These are phyloP conservation scores for Mico argentatus DNA, from an alignment of 2,797 vertebrate genomes.

Conservation along the genomic window DNA sequence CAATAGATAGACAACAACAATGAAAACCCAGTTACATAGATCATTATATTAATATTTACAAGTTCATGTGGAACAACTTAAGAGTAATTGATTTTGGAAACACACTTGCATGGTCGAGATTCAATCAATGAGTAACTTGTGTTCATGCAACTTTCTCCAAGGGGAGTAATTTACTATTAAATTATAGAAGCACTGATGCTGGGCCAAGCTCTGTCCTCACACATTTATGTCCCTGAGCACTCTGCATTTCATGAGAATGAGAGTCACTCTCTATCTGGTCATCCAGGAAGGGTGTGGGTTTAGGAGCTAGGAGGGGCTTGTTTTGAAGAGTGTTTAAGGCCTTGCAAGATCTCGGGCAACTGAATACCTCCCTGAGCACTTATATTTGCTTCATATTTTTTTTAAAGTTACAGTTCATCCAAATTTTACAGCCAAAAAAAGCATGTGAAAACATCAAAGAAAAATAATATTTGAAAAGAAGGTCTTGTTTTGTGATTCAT, in stretches of 20 bases:
- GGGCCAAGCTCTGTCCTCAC: slow-evolving; percentile 67
- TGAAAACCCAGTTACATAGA: not conserved
- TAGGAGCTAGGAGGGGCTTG: slow-evolving; percentile 12
- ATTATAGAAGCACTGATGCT: slow-evolving; percentile 27
- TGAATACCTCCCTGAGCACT: not conserved
- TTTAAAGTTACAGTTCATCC: slow-evolving; percentile 60
- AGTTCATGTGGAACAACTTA: slow-evolving; percentile 69
- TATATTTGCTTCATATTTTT: slow-evolving; percentile 45
- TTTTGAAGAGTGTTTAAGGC: slow-evolving; percentile 40
- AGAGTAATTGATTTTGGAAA: slow-evolving; percentile 65
- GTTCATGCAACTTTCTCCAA: slow-evolving; percentile 44
- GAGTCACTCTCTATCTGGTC: not conserved
- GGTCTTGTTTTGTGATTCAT: not conserved
- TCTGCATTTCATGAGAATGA: slow-evolving; percentile 41
- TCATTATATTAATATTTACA: not conserved
- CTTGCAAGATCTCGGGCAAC: slow-evolving; percentile 46
- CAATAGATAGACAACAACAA: not conserved
- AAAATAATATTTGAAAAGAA: slow-evolving; percentile 58
- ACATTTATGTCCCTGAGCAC: slow-evolving; percentile 30
- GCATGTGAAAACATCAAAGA: slow-evolving; percentile 63
- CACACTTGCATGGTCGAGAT: slow-evolving; percentile 42
- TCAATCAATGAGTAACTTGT: slow-evolving; percentile 45
- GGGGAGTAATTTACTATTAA: slow-evolving; percentile 52
- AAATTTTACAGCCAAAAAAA: slow-evolving; percentile 65
- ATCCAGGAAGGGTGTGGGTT: slow-evolving; percentile 63